A percentile compares a stretch with the other conserved stretches of the same genome.
Conservation (phyloP, 2,797 vertebrate genomes). For the Premnoplex brunnescens region DNA sequence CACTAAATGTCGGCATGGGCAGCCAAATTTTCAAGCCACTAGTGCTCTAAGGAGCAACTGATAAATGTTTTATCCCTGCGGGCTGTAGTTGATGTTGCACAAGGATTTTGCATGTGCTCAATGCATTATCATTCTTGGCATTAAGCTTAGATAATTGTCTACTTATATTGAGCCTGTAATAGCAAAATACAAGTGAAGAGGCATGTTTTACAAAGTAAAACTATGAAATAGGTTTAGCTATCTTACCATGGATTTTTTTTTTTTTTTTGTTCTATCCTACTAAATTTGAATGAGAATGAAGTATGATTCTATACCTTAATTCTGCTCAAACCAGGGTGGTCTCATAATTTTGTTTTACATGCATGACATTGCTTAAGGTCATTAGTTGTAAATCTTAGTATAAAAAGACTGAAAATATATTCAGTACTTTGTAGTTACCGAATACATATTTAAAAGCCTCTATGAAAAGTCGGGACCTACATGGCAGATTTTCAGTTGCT, state of each 20-base stretch:
- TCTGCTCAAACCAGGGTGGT: conserved; percentile 83
- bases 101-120: conserved; percentile 73
- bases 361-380: conserved; percentile 84
- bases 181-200: conserved; percentile 75
- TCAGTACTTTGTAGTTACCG: conserved; percentile 85
- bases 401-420: conserved; percentile 86
- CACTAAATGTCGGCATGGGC: conserved; percentile 75
- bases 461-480: conserved; percentile 83
- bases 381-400: conserved; percentile 84
- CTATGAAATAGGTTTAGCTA: conserved; percentile 78
- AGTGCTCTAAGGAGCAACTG: conserved; percentile 76
- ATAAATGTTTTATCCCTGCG: conserved; percentile 74
- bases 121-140: conserved; percentile 73
- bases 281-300: conserved; percentile 84
- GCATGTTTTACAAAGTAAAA: conserved; percentile 78
- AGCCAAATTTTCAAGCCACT: conserved; percentile 78
- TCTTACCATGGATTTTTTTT: conserved; percentile 71
- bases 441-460: conserved; percentile 83
- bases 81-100: conserved; percentile 70
- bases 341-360: conserved; percentile 86
- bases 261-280: conserved; percentile 63
- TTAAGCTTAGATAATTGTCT: conserved; percentile 83
- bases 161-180: conserved; percentile 77
- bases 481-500: conserved; percentile 82
- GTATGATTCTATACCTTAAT: conserved; percentile 82